These are phyloP conservation scores for Drosophila monieri DNA, from an alignment of 2,888 invertebrate genomes.

Conservation along the genomic window DNA sequence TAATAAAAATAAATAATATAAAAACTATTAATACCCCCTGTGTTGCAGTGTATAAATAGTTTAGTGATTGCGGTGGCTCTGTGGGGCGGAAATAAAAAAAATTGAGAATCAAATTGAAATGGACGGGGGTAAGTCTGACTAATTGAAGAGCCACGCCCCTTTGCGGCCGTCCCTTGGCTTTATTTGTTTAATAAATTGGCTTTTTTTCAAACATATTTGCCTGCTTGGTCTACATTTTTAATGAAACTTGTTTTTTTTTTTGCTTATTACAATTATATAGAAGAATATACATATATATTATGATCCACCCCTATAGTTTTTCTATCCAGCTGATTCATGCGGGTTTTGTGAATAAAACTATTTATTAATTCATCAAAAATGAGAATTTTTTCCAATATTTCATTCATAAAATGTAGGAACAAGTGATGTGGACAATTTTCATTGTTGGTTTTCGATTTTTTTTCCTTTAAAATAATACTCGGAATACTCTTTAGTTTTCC, in stretches of 20 bases:
- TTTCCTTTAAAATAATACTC: not conserved
- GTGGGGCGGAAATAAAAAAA: conserved; percentile 15
- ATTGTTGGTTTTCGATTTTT: conserved; percentile 5
- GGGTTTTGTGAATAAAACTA: conserved; percentile 7
- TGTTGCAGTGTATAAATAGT: conserved; percentile 10
- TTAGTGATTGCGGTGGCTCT: not conserved
- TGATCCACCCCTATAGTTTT: conserved; percentile 1
- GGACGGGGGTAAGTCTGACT: conserved; percentile 24
- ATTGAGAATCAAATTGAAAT: not conserved
- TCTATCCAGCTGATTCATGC: conserved; percentile 35
- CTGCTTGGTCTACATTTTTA: conserved; percentile 36
- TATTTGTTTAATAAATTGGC: conserved; percentile 29
- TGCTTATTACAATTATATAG: not conserved
- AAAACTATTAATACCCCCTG: no score
- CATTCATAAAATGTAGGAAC: not conserved
- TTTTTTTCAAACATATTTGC: conserved; percentile 8
- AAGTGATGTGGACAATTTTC: not conserved
- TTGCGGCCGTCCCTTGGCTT: not conserved
- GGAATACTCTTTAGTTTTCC: conserved; percentile 3
- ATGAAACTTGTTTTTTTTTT: conserved; percentile 26
- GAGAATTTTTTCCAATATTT: not conserved
- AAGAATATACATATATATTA: not conserved
- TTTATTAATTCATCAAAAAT: conserved; percentile 13
- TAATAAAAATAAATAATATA: no score
- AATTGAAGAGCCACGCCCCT: conserved; percentile 27